These are phyloP conservation scores for Lasioglossum villosulum DNA, from an alignment of 2,888 invertebrate species.

Conservation along the genomic window DNA sequence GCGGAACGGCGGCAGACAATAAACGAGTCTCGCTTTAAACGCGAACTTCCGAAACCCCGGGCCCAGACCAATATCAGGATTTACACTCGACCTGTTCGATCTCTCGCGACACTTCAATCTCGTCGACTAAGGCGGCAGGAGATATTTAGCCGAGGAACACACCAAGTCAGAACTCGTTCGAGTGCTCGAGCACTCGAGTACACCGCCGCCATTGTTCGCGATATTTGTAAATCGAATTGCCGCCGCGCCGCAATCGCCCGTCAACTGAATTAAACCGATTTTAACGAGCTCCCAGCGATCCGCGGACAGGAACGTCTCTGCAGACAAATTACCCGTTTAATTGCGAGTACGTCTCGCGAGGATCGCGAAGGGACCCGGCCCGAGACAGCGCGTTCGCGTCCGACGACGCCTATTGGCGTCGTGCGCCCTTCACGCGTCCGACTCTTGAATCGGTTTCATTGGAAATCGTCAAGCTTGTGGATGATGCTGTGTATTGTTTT, in stretches of 20 bases:
- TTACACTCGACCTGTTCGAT: conserved; percentile 40
- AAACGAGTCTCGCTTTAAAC: conserved; percentile 60
- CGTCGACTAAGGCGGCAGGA: conserved; percentile 10
- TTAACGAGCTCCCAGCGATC: background rate
- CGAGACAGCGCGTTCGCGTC: background rate
- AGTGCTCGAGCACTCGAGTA: background rate
- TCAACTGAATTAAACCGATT: background rate
- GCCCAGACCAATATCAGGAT: conserved; percentile 49
- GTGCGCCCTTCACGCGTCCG: background rate
- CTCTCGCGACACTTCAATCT: conserved; percentile 11
- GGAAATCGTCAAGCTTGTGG: too few relatives aligned
- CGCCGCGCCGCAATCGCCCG: background rate
- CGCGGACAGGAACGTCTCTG: background rate
- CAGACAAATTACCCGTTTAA: background rate
- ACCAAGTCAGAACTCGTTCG: background rate
- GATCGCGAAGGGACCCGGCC: background rate
- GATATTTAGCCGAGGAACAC: conserved; percentile 10
- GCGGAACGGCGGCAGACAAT: conserved; percentile 59
- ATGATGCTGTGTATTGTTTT: background rate
- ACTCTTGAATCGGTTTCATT: background rate
- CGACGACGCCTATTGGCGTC: background rate
- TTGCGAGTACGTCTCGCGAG: background rate
- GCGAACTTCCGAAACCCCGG: conserved; percentile 37
- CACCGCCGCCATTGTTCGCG: background rate
- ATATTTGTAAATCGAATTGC: background rate